These are phyloP conservation scores for Athalia circularis DNA, from an alignment of 2,888 invertebrate genomes.

Conservation along the genomic window DNA sequence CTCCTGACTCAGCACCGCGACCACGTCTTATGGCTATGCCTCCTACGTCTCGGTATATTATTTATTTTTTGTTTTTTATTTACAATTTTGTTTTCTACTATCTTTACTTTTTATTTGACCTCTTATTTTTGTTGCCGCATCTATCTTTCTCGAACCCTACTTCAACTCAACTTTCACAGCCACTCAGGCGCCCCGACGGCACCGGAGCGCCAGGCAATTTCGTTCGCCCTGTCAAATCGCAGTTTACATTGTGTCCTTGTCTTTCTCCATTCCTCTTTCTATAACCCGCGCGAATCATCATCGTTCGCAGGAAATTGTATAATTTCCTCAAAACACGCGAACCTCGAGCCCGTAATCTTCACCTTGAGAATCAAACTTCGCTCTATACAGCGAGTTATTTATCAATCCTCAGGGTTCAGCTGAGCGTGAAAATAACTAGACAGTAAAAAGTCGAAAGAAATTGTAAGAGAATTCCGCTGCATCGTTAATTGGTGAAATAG, in stretches of 20 bases:
- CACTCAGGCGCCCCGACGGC: constrained; percentile 38
- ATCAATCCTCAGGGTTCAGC: too few species aligned
- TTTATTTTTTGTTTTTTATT: neutral
- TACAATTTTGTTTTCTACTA: neutral
- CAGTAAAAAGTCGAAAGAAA: neutral
- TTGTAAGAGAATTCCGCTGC: too few species aligned
- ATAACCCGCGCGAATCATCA: constrained; percentile 15
- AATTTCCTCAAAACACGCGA: constrained; percentile 38
- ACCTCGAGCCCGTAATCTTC: constrained; percentile 5
- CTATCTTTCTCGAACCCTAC: constrained; percentile 45
- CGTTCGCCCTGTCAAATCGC: constrained; percentile 17
- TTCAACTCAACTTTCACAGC: constrained; percentile 40
- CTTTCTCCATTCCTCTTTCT: constrained; percentile 35
- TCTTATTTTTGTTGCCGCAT: constrained; percentile 17
- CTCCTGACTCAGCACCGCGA: constrained; percentile 3
- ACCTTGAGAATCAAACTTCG: constrained; percentile 25
- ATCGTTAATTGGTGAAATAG: too few species aligned
- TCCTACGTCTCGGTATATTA: neutral
- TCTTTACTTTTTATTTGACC: neutral
- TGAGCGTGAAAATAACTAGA: too few species aligned
- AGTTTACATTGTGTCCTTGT: constrained; percentile 24
- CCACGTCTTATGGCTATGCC: neutral
- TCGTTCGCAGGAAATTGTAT: constrained; percentile 40
- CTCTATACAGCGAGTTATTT: constrained; percentile 2
- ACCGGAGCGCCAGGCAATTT: constrained; percentile 10